phyloP scores from a whole-genome alignment of 2,113 vertebrate genomes.

The Spilogale gracilis region DNA sequence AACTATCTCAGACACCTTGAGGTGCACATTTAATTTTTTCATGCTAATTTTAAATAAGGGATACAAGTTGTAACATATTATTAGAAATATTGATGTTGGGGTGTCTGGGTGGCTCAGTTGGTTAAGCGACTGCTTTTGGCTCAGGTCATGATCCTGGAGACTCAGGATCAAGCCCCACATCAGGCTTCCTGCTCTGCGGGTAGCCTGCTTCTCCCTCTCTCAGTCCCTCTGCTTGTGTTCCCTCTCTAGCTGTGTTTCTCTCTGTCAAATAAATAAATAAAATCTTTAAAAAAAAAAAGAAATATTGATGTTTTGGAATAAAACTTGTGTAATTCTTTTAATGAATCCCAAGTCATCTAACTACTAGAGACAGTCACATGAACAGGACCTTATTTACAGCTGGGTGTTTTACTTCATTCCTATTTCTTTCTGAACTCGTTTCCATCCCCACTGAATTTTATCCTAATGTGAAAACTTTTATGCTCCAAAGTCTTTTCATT shows the following conservation, averaged over 20 bases:
- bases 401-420: background rate
- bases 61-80: background rate
- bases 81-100: background rate
- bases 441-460: conserved; percentile 33
- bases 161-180: no score
- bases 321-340: background rate
- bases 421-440: background rate
- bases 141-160: no score
- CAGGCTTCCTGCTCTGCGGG: no score
- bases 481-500: conserved; percentile 16
- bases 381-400: background rate
- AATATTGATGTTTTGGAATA: conserved; percentile 18
- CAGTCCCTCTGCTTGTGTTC: no score
- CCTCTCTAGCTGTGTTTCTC: no score
- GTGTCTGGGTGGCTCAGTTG: no score
- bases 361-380: background rate
- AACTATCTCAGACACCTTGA: background rate
- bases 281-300: background rate
- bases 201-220: no score
- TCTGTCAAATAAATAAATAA: no score
- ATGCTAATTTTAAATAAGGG: background rate
- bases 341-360: background rate
- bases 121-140: no score
- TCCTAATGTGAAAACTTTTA: background rate
- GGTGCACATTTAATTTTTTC: background rate